Evolutionary conservation across 2,888 invertebrate genomes (phyloP), one percentile per base, ranked within the genome.

Genomic region (Eurytoma adleriae): DNA sequence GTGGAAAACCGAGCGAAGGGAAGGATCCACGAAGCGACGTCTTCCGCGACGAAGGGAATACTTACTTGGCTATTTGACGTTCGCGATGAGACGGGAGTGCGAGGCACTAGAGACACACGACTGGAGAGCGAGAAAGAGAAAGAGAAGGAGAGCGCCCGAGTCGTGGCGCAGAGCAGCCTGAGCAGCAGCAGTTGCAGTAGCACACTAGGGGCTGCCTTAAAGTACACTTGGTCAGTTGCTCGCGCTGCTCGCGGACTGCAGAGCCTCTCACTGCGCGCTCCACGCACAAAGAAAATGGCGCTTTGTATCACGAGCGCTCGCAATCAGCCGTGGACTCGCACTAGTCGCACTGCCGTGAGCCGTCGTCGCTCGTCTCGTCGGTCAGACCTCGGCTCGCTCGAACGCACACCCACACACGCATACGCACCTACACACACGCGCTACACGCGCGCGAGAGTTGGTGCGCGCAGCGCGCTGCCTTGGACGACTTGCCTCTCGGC

Each of bases 221-320:
- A 68, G 52, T 56, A 61, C 48, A 56, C 67, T 54, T 13, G 52
- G 52, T 62, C 69, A 50, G 20, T 52, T 57, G 56, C 59, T 61
- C 71, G 4, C 48, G n/a, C 24, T 1, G n/a, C 50, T 24, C 48
- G 5, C 24, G 61, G 52, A 14, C 24, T 61, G 62, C 72, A 62
- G 24, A 24, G 24, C 2, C 24, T 24, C 24, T 24, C 24, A 2
- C 24, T 1, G 24, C 24, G 57, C 54, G 20, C 62, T 73, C 59
- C 62, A 52, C 77, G 74, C 69, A 80, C 77, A 77, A 80, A 80
- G 80, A 80, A 80, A 80, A 80, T 80, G 80, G 80, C 80, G 80
- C 56, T 72, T 80, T 68, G 40, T 79, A 52, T 72, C 56, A 52
- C 24, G 54, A 68, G 62, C 64, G 64, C 64, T 71, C 54, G 61